Percentiles rank a stretch among this genome's conserved stretches.
phyloP scores from a whole-genome alignment of 2,797 vertebrate genomes.

The Botia almorhae region DNA sequence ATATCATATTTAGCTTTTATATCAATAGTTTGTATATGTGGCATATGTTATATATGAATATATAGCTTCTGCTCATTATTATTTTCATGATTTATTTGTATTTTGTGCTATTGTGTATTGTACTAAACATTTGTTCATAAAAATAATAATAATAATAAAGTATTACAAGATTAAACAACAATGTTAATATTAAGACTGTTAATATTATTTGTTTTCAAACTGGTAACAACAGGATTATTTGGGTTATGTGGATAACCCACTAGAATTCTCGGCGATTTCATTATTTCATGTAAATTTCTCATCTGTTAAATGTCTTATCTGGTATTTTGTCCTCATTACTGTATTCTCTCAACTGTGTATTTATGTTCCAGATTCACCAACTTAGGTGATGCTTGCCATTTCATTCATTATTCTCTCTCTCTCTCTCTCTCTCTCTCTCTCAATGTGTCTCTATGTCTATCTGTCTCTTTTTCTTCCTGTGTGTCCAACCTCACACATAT shows the following conservation, averaged over 20 bases:
- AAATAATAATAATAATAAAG: too few relatives aligned
- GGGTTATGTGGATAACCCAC: not conserved
- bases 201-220: too few relatives aligned
- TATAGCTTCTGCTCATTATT: too few relatives aligned
- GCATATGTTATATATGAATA: too few relatives aligned
- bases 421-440: constrained; percentile 15
- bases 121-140: too few relatives aligned
- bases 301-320: not conserved
- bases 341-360: constrained; percentile 8
- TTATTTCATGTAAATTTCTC: not conserved
- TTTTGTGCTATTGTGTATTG: too few relatives aligned
- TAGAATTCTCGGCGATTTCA: not conserved
- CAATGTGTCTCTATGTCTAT: constrained; percentile 11
- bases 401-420: not conserved
- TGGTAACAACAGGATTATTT: not conserved
- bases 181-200: not conserved
- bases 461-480: constrained; percentile 1
- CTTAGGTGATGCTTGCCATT: not conserved
- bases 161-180: too few relatives aligned
- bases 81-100: too few relatives aligned
- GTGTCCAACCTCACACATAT: constrained; percentile 32
- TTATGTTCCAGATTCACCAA: constrained; percentile 12
- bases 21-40: too few relatives aligned
- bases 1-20: too few relatives aligned
- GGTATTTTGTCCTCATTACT: constrained; percentile 13